phyloP scores from a whole-genome alignment of 1,140 invertebrate species.

The Sitobion miscanthi region DNA sequence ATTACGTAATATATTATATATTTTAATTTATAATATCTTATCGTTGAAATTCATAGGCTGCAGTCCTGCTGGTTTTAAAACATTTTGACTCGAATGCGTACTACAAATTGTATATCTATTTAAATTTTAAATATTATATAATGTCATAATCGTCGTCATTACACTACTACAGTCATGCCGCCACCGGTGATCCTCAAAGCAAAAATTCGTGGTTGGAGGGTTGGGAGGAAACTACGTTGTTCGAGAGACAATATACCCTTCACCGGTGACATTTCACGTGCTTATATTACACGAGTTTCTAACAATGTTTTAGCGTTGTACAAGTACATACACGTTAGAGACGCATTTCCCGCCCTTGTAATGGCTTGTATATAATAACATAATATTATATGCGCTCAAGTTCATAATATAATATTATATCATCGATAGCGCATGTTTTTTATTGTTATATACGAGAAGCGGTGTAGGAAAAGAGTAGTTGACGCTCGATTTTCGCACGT shows the following conservation, averaged over 20 bases:
- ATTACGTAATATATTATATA: too few relatives aligned
- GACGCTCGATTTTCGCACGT: not conserved
- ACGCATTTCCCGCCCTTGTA: not conserved
- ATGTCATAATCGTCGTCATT: not conserved
- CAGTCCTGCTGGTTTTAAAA: too few relatives aligned
- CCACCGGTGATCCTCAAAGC: not conserved
- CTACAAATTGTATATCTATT: too few relatives aligned
- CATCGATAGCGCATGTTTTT: not conserved
- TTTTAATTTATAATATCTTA: too few relatives aligned
- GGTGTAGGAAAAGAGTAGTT: not conserved
- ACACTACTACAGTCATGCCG: not conserved
- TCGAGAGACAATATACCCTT: not conserved
- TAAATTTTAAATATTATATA: too few relatives aligned
- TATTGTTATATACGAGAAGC: not conserved
- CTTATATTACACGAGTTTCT: not conserved
- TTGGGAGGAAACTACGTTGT: not conserved
- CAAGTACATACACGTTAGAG: not conserved
- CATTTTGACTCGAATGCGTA: too few relatives aligned
- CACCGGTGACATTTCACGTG: not conserved
- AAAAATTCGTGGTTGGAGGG: not conserved
- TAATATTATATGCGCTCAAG: not conserved
- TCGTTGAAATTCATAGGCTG: too few relatives aligned
- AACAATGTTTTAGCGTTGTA: constrained; percentile 23
- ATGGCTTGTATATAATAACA: not conserved
- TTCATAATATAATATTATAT: not conserved